Conservation (phyloP, 2,113 vertebrate genomes). For the Cebidichthys violaceus region DNA sequence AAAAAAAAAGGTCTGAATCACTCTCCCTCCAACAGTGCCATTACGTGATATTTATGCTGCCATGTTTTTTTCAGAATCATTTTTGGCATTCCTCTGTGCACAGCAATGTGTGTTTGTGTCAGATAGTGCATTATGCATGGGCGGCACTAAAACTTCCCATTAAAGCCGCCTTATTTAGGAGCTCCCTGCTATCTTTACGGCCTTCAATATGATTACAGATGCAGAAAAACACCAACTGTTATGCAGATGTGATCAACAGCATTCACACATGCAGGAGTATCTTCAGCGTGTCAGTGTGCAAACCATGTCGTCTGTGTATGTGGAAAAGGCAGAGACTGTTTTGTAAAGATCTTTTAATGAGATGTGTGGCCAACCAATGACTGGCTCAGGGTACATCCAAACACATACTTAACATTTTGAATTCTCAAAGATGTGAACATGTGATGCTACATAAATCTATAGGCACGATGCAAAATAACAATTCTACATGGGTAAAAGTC, state of each 20-base stretch:
- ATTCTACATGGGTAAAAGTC: conserved; percentile 28
- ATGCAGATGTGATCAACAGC: neutral
- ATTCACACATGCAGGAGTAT: neutral
- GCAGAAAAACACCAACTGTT: conserved; percentile 22
- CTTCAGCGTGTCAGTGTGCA: neutral
- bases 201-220: conserved; percentile 9
- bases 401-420: conserved; percentile 44
- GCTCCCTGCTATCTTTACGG: neutral
- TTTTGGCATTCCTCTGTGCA: conserved; percentile 26
- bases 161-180: conserved; percentile 18
- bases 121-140: conserved; percentile 39
- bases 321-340: conserved; percentile 10
- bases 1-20: conserved; percentile 32
- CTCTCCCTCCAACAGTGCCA: conserved; percentile 37
- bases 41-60: conserved; percentile 52
- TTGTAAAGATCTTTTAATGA: conserved; percentile 75
- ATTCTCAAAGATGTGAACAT: conserved; percentile 46
- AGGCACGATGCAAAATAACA: conserved; percentile 15
- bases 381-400: conserved; percentile 52
- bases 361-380: conserved; percentile 46
- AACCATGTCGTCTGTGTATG: neutral
- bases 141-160: neutral
- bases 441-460: conserved; percentile 48
- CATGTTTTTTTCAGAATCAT: conserved; percentile 20
- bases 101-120: conserved; percentile 15